Conservation (phyloP, 2,113 vertebrate species). For the Piaya cayana region DNA sequence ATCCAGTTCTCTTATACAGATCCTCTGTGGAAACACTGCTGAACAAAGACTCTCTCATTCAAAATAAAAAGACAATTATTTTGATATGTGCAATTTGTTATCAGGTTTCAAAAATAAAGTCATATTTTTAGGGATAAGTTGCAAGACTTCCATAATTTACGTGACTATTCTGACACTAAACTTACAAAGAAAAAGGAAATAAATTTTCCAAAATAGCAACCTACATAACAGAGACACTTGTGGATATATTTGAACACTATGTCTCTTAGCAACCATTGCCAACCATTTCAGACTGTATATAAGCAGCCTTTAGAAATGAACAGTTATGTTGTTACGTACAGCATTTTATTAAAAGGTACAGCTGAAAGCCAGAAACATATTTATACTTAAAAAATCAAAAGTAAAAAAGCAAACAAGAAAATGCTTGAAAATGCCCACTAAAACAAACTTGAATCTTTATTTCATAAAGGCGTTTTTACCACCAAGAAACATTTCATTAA, state of each 20-base stretch:
- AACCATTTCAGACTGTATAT: slow-evolving; percentile 59
- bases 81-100: slow-evolving; percentile 13
- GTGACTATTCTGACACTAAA: slow-evolving; percentile 58
- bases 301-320: slow-evolving; percentile 53
- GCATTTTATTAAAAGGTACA: slow-evolving; percentile 29
- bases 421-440: background rate
- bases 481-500: background rate
- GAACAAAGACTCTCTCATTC: background rate
- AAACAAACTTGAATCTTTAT: background rate
- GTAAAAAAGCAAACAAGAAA: background rate
- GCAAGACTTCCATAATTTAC: slow-evolving; percentile 54
- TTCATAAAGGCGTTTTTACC: background rate
- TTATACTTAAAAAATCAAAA: background rate
- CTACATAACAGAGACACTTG: slow-evolving; percentile 65
- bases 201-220: slow-evolving; percentile 70
- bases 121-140: slow-evolving; percentile 57
- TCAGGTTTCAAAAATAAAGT: slow-evolving; percentile 48
- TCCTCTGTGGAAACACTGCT: background rate
- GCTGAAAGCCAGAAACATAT: background rate
- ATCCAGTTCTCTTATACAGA: background rate
- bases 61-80: background rate
- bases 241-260: slow-evolving; percentile 62
- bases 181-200: slow-evolving; percentile 61
- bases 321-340: slow-evolving; percentile 27
- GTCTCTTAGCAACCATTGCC: slow-evolving; percentile 79